Evolutionary conservation across 2,113 vertebrate genomes (phyloP).

Genomic region (Austrofundulus limnaeus): DNA sequence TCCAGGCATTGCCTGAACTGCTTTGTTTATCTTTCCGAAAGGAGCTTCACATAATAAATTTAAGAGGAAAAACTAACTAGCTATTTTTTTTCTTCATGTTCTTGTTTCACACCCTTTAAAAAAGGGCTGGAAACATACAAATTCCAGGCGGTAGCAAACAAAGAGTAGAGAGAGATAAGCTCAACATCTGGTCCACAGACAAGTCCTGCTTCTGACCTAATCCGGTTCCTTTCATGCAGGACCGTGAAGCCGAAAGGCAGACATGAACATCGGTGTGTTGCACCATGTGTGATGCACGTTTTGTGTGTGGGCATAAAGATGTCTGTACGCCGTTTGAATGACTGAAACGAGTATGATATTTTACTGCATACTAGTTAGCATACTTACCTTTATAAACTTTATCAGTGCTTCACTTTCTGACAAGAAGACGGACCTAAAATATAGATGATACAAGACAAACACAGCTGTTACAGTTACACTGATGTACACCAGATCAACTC

Average conservation of each 20-base stretch:
- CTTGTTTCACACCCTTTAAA: neutral
- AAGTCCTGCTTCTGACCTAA: constrained; percentile 34
- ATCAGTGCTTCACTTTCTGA: constrained; percentile 74
- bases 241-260: constrained; percentile 10
- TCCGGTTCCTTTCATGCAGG: constrained; percentile 13
- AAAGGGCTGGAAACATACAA: neutral
- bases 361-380: constrained; percentile 19
- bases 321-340: constrained; percentile 18
- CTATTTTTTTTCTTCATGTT: neutral
- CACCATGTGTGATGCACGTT: neutral
- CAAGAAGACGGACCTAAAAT: constrained; percentile 73
- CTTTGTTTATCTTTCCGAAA: constrained; percentile 5
- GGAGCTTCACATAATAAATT: neutral
- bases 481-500: constrained; percentile 1
- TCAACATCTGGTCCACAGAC: constrained; percentile 53
- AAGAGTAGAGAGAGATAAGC: constrained; percentile 3
- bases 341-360: constrained; percentile 34
- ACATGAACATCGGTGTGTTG: neutral
- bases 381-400: constrained; percentile 76
- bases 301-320: neutral
- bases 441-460: neutral
- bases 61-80: no score
- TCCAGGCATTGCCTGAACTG: neutral
- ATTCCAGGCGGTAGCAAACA: constrained; percentile 10
- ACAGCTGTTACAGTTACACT: no score